phyloP scores from a whole-genome alignment of 2,888 invertebrate species.

The Dasypogon diadema region DNA sequence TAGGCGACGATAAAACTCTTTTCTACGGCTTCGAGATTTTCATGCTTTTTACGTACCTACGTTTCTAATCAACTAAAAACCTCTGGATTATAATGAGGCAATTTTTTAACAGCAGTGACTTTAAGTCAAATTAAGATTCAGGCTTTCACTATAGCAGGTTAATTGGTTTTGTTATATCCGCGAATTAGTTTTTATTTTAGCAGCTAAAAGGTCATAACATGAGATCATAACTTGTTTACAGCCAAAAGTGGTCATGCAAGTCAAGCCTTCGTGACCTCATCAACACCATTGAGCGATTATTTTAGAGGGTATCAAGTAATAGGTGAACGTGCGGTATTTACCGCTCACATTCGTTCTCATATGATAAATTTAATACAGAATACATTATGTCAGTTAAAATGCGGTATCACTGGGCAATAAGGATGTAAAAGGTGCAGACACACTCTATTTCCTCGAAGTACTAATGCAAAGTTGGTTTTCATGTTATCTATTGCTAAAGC shows the following conservation, averaged over 20 bases:
- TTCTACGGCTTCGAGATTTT: background rate
- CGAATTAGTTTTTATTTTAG: background rate
- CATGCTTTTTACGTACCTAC: background rate
- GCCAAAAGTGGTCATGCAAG: slow-evolving; percentile 2
- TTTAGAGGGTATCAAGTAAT: too few relatives aligned
- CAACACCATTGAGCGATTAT: background rate
- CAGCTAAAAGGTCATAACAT: slow-evolving; percentile 7
- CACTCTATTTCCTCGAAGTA: too few relatives aligned
- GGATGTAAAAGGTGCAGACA: too few relatives aligned
- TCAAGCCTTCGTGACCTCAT: background rate
- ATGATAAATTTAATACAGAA: too few relatives aligned
- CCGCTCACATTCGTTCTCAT: too few relatives aligned
- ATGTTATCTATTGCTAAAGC: too few relatives aligned
- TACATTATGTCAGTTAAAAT: too few relatives aligned
- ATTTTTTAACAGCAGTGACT: background rate
- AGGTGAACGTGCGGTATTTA: too few relatives aligned
- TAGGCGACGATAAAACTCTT: background rate
- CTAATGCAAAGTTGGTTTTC: too few relatives aligned
- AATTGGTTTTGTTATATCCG: background rate
- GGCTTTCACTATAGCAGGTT: too few relatives aligned
- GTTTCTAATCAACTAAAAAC: background rate
- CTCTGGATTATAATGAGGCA: background rate
- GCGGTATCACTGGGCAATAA: too few relatives aligned
- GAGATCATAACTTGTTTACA: slow-evolving; percentile 24
- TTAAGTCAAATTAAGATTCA: background rate